Evolutionary conservation across 2,888 invertebrate species (phyloP).

Genomic region (Ennomos erosarius): DNA sequence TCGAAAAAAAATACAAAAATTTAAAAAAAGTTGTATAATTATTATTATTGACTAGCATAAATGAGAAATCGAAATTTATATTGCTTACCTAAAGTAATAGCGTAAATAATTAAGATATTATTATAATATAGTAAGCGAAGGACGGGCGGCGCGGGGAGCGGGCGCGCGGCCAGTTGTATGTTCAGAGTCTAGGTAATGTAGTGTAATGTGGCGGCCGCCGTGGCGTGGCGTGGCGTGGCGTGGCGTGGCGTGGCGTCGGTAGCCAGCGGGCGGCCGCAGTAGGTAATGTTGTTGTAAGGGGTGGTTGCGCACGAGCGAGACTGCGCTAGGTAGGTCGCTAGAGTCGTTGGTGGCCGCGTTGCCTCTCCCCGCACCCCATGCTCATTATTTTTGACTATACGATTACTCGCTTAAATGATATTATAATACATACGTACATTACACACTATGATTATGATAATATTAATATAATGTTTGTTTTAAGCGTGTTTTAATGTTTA

Average conservation of each 20-base stretch:
- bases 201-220: slow-evolving; percentile 34
- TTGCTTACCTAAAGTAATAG: slow-evolving; percentile 85
- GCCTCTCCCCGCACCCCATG: slow-evolving; percentile 73
- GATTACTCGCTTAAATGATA: slow-evolving; percentile 84
- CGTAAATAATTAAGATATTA: slow-evolving; percentile 84
- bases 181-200: slow-evolving; percentile 55
- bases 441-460: slow-evolving; percentile 84
- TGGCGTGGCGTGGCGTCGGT: too few relatives aligned
- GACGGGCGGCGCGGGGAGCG: slow-evolving; percentile 74
- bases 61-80: slow-evolving; percentile 84
- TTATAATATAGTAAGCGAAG: slow-evolving; percentile 77
- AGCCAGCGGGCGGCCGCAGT: slow-evolving; percentile 16
- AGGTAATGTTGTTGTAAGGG: slow-evolving; percentile 12
- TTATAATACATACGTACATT: slow-evolving; percentile 80
- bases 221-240: slow-evolving; percentile 8
- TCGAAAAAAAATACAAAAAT: slow-evolving; percentile 81
- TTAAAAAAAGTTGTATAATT: slow-evolving; percentile 86
- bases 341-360: slow-evolving; percentile 46
- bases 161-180: slow-evolving; percentile 57
- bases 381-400: slow-evolving; percentile 85
- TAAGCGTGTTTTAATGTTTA: slow-evolving; percentile 86
- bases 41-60: slow-evolving; percentile 83
- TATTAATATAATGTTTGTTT: slow-evolving; percentile 86
- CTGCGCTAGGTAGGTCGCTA: slow-evolving; percentile 31
- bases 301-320: slow-evolving; percentile 9